Evolutionary conservation across 2,888 invertebrate genomes (phyloP), one percentile per base, ranked within the genome.

Genomic region (Cephus rjabovi): DNA sequence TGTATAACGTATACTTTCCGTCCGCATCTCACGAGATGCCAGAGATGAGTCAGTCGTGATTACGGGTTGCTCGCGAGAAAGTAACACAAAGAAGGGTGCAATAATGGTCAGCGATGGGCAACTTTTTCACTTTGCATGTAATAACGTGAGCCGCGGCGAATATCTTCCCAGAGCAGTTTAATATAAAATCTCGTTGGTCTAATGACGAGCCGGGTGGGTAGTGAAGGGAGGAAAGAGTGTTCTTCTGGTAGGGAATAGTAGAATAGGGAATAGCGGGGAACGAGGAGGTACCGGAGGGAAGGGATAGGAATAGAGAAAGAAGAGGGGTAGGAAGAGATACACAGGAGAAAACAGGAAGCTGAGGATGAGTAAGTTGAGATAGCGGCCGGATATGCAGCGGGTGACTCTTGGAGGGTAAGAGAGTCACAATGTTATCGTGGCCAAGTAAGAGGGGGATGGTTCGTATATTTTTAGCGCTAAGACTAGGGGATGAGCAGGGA

Each of bases 51-150:
- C 56, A 56, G 56, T 12, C 71, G 71, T 71, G 71, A 71, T 71
- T 71, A 31, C 71, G 12, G 71, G 71, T 34, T 12, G 30, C 71
- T 71, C 31, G 71, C 71, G 71, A 71, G 34, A 71, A 71, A 30
- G 70, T 30, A 70, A 71, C 71, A 30, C 31, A 71, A 33, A 71
- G 71, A 71, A 15, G 71, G 71, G 33, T 9, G 11, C 71, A 71
- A 85, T 85, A 83, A 85, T 83, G 85, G 79, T 85, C 84, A 82
- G 80, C 81, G 84, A 84, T 82, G 84, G 80, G 82, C 83, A 79
- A 85, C 80, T 85, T 85, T 85, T 85, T 85, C 84, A 83, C 85
- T 84, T 85, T 85, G 84, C 40, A 79, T 74, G 78, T 75, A 79
- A 80, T 79, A 80, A 79, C 76, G 75, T 31, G 75, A 78, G 78